Conservation (phyloP, 2,888 invertebrate species). For the Dastarcus helophoroides region DNA sequence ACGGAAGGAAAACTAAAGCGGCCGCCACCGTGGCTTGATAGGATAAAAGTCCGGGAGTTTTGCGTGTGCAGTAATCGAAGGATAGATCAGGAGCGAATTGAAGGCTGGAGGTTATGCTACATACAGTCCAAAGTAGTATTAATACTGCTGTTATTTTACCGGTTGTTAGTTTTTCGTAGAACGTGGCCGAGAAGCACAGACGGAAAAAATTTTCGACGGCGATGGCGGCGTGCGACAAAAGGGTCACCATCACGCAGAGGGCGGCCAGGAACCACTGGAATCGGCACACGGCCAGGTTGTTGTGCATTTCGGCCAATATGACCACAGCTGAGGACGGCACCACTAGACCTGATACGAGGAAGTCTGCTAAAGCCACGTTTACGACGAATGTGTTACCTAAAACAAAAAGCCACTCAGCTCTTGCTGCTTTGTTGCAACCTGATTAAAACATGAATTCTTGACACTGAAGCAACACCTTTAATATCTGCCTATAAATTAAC, state of each 20-base stretch:
- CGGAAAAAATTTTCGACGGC: slow-evolving; percentile 56
- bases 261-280: slow-evolving; percentile 56
- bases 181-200: slow-evolving; percentile 44
- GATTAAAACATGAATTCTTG: too few species aligned
- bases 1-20: slow-evolving; percentile 48
- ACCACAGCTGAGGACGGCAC: slow-evolving; percentile 60
- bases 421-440: too few species aligned
- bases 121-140: slow-evolving; percentile 45
- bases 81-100: slow-evolving; percentile 52
- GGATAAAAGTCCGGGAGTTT: slow-evolving; percentile 41
- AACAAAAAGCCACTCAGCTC: slow-evolving; percentile 17
- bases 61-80: slow-evolving; percentile 56
- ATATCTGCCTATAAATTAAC: too few species aligned
- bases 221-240: slow-evolving; percentile 50
- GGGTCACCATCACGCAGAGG: slow-evolving; percentile 53
- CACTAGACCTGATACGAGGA: slow-evolving; percentile 56
- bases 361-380: slow-evolving; percentile 59
- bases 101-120: slow-evolving; percentile 43
- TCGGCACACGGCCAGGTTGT: slow-evolving; percentile 48
- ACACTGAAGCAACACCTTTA: too few species aligned
- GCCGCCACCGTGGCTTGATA: slow-evolving; percentile 47
- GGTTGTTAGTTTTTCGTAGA: slow-evolving; percentile 39
- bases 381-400: slow-evolving; percentile 59
- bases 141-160: slow-evolving; percentile 41
- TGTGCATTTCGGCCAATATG: slow-evolving; percentile 51